These are phyloP conservation scores for Panagrolaimus sp. DNA, from an alignment of 1,140 invertebrate genomes.

Conservation along the genomic window DNA sequence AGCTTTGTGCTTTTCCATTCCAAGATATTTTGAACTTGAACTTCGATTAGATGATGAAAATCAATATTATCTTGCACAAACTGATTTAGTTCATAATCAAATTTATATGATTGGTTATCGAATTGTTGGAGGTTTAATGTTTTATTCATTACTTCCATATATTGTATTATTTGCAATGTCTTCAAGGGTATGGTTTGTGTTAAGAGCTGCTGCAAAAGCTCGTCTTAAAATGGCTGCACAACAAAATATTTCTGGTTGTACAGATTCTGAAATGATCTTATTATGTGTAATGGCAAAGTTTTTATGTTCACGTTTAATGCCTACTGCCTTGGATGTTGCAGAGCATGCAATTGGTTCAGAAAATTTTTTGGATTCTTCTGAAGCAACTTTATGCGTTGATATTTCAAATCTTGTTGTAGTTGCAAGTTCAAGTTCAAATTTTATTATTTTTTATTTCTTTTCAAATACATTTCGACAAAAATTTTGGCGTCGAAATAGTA, in stretches of 20 bases:
- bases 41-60: constrained; percentile 16
- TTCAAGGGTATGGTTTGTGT: constrained; percentile 29
- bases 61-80: constrained; percentile 23
- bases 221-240: constrained; percentile 35
- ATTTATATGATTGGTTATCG: constrained; percentile 43
- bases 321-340: constrained; percentile 19
- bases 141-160: constrained; percentile 41
- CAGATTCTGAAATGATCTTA: constrained; percentile 40
- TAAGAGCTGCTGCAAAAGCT: constrained; percentile 27
- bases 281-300: constrained; percentile 41
- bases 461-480: constrained; percentile 29
- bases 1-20: constrained; percentile 31
- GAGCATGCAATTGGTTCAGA: constrained; percentile 5
- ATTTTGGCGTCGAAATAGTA: background rate
- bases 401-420: constrained; percentile 37
- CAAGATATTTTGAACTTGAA: constrained; percentile 37
- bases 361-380: constrained; percentile 22
- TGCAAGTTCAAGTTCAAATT: constrained; percentile 33
- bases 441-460: constrained; percentile 40
- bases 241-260: constrained; percentile 12
- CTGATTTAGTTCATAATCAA: constrained; percentile 31
- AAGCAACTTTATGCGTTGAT: constrained; percentile 33
- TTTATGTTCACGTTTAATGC: constrained; percentile 40
- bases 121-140: constrained; percentile 36
- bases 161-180: constrained; percentile 35